A percentile compares a stretch with the other conserved stretches of the same genome.
These are phyloP conservation scores for Pteromalus puparum DNA, from an alignment of 1,140 invertebrate species.

Conservation along the genomic window DNA sequence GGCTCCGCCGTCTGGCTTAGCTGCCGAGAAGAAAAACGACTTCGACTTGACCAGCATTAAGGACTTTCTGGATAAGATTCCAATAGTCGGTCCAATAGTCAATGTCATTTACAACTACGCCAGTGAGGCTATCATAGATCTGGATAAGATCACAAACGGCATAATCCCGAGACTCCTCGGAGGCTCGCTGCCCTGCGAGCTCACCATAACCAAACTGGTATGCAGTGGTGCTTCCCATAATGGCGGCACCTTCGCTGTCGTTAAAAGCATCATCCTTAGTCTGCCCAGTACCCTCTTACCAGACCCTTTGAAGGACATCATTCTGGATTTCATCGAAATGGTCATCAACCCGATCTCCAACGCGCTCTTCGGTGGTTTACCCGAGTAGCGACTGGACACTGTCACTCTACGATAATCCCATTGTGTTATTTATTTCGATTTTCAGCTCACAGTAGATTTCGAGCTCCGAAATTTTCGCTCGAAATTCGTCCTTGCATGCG, in stretches of 20 bases:
- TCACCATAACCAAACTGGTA: not conserved
- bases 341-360: constrained; percentile 43
- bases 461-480: no score
- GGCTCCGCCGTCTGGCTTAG: not conserved
- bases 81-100: constrained; percentile 20
- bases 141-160: constrained; percentile 47
- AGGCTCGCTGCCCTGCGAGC: constrained; percentile 53
- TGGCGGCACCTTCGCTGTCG: constrained; percentile 32
- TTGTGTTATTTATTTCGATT: not conserved
- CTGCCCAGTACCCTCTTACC: constrained; percentile 52
- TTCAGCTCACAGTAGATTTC: no score
- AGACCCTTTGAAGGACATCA: constrained; percentile 20
- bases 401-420: no score
- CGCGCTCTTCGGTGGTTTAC: constrained; percentile 43
- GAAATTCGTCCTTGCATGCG: no score
- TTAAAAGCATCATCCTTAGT: not conserved
- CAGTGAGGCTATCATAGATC: not conserved
- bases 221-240: constrained; percentile 47
- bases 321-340: constrained; percentile 11
- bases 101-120: not conserved
- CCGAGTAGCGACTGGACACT: not conserved
- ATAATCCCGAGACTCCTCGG: constrained; percentile 46
- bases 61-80: not conserved
- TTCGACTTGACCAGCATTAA: not conserved
- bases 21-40: not conserved